Evolutionary conservation across 2,113 vertebrate species (phyloP), one percentile per base, ranked within the genome.

Genomic region (Coturnix japonica): DNA sequence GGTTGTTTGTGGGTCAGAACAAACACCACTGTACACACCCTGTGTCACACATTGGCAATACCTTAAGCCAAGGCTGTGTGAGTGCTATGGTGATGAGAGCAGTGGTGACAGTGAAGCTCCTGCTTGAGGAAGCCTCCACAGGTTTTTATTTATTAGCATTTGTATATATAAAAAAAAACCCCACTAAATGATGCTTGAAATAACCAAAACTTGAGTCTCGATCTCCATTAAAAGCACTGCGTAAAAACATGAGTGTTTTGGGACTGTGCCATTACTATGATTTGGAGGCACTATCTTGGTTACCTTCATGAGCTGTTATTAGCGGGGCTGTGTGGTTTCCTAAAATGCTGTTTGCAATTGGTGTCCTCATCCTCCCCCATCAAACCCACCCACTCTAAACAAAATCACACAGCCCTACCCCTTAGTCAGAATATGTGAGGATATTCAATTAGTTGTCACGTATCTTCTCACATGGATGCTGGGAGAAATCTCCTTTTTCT

Each of bases 241-340:
- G 17, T 79, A 81, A 92, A 76, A 94, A 89, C 54, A 7, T 9
- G 81, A 70, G 67, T 72, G 6, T 95, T 93, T 85, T 28, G 73
- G 81, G 91, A 81, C 87, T 90, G 90, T 93, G 90, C 30, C 60
- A 80, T 91, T 88, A 64, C 74, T 46, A 71, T 85, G 94, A 87
- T 97, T 90, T 79, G 78, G 93, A 70, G 86, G 89, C 44, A 26
- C 95, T 96, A 92, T 92, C 88, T 57, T 21, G 56, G 84, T 88
- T 89, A 76, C 94, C 63, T 67, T 81, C 90, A 47, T 64, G 81
- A 95, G 79, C 72, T 65, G 73, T 67, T 22, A 1, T 60, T 91
- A 72, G 13, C 35, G 78, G 86, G 89, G 59, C 88, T 92, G 44
- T 46, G 46, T 35, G 53, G 31, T 53, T 56, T 93, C 72, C 83